A percentile compares a stretch with the other conserved stretches of the same genome.
These are phyloP conservation scores for Propithecus deckenii DNA, from an alignment of 2,797 vertebrate species.

Conservation along the genomic window DNA sequence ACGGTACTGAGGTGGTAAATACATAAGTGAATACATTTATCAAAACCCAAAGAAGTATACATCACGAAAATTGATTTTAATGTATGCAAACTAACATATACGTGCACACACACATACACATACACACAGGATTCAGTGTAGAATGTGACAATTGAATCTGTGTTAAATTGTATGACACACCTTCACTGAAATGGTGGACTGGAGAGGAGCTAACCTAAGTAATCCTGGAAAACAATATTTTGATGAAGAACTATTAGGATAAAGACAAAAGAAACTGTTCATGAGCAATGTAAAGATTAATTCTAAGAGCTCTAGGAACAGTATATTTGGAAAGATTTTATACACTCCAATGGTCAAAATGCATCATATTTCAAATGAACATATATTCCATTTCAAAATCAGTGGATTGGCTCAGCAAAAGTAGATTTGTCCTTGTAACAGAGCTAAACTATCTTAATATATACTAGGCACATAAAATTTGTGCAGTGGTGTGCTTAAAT, in stretches of 20 bases:
- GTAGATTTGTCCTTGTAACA: not conserved
- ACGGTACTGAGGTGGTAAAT: not conserved
- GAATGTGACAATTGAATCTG: not conserved
- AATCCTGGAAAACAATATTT: not conserved
- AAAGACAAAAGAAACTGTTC: not conserved
- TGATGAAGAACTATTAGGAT: not conserved
- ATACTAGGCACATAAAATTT: not conserved
- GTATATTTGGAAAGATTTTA: not conserved
- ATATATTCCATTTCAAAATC: not conserved
- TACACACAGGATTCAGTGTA: not conserved
- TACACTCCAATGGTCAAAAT: not conserved
- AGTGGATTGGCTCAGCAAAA: not conserved
- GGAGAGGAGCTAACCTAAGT: not conserved
- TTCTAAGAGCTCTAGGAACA: not conserved
- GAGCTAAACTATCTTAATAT: not conserved
- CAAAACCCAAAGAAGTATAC: not conserved
- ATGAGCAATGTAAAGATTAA: not conserved
- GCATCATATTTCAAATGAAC: not conserved
- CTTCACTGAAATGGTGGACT: not conserved
- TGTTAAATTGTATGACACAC: not conserved
- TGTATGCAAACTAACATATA: not conserved
- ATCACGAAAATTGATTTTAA: not conserved
- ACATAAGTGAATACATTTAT: not conserved
- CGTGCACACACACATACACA: not conserved
- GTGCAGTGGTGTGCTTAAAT: not conserved